Evolutionary conservation across 2,113 vertebrate genomes (phyloP), one percentile per base, ranked within the genome.

Genomic region (Mungos mungo): DNA sequence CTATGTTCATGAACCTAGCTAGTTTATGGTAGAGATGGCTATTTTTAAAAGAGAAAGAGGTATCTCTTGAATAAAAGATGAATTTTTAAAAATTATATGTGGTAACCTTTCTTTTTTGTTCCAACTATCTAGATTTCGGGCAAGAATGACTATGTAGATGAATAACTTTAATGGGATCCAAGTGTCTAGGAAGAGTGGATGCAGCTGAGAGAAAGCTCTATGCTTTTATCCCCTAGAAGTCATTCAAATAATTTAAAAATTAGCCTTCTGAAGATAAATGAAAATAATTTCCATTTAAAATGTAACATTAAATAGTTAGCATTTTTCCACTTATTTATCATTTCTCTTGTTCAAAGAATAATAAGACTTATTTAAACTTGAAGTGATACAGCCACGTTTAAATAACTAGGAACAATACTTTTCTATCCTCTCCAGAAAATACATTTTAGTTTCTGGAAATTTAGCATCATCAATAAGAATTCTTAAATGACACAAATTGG

Each of bases 181-280:
- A 50, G 15, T 81, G 7, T 84, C 74, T 63, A 94, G 35, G 38
- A 84, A 92, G 74, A 90, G 63, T 93, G 95, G 93, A 83, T 50
- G 7, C 5, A 96, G 11, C 27, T 69, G 13, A 87, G 2, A 69
- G 54, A 89, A 85, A 89, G 0, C 3, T 83, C 12, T 72, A 27
- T 76, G 33, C 69, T 74, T 95, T 93, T 33, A 96, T 91, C 11
- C 23, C 21, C 45, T 96, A 65, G 52, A 87, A 88, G 79, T 96
- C n/a, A 94, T 93, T 96, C 68, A 89, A 81, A 90, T 92, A 90
- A 97, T 81, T 87, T 97, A 25, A 86, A 96, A 95, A 95, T 95
- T 86, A 87, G 45, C 11, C 21, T 77, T 83, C 60, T 92, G 29
- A 91, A 91, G 50, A 93, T 88, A 93, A 97, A 95, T 27, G 79